These are phyloP conservation scores for Apeira syringaria DNA, from an alignment of 2,888 invertebrate genomes.

Conservation along the genomic window DNA sequence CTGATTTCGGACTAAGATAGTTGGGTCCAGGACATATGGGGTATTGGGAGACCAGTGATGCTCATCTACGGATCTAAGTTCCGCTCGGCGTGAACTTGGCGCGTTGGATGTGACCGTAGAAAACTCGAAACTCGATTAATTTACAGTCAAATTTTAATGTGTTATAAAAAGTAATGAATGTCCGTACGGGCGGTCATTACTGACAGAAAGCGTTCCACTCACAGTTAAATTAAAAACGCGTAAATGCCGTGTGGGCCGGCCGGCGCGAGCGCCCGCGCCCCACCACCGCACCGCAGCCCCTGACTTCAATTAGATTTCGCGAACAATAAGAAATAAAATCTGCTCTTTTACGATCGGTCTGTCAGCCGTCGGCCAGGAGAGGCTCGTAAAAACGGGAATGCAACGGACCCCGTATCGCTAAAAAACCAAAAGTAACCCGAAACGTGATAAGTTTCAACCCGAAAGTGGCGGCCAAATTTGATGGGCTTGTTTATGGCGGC, in stretches of 20 bases:
- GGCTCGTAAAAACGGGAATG: conserved; percentile 76
- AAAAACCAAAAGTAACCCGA: conserved; percentile 64
- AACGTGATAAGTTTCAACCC: conserved; percentile 48
- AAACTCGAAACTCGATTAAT: neutral
- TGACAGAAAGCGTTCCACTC: conserved; percentile 47
- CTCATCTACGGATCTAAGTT: too few species aligned
- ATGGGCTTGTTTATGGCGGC: conserved; percentile 65
- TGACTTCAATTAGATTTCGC: conserved; percentile 81
- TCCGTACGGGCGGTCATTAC: conserved; percentile 52
- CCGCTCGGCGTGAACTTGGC: too few species aligned
- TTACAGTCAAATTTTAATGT: conserved; percentile 45
- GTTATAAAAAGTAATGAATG: conserved; percentile 73
- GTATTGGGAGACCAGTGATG: too few species aligned
- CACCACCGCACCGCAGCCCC: conserved; percentile 33
- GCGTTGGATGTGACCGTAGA: neutral
- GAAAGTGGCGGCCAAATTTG: conserved; percentile 63
- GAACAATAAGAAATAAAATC: conserved; percentile 83
- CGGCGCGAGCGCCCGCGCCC: conserved; percentile 40
- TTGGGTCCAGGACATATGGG: too few species aligned
- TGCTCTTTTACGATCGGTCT: conserved; percentile 74
- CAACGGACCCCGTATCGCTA: conserved; percentile 66
- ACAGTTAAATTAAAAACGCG: conserved; percentile 78
- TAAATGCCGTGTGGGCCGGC: conserved; percentile 61
- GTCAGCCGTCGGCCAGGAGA: conserved; percentile 71
- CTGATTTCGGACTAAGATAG: too few species aligned